Evolutionary conservation across 1,140 invertebrate species (phyloP).

Genomic region (Asobara japonica): DNA sequence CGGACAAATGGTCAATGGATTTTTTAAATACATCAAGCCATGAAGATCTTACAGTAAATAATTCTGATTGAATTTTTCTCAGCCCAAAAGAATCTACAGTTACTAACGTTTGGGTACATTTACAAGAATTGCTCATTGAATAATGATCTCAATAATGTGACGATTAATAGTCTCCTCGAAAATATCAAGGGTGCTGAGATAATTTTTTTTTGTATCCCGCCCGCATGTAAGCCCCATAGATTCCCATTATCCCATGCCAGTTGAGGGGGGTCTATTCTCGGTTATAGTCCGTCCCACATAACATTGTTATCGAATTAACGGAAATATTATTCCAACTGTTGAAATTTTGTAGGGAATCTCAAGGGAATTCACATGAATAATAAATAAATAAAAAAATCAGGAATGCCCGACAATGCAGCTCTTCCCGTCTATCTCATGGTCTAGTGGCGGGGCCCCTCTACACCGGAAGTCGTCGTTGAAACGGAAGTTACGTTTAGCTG

Average conservation of each 20-base stretch:
- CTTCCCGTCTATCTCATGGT: constrained; percentile 29
- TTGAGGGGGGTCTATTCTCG: neutral
- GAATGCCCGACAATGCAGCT: constrained; percentile 28
- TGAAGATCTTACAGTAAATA: no score
- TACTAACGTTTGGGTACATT: neutral
- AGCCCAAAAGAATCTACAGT: no score
- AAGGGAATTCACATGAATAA: neutral
- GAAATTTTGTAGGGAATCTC: neutral
- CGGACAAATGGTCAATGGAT: no score
- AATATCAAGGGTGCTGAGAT: neutral
- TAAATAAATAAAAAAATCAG: neutral
- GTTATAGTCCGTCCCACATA: neutral
- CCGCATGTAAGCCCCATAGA: neutral
- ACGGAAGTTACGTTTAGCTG: constrained; percentile 57
- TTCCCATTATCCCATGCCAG: neutral
- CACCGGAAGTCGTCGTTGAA: constrained; percentile 55
- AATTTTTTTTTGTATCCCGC: neutral
- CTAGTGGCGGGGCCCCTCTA: constrained; percentile 43
- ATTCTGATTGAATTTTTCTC: neutral
- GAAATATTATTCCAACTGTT: neutral
- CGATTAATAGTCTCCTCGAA: neutral
- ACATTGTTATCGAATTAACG: neutral
- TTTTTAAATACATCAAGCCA: no score
- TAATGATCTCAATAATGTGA: neutral
- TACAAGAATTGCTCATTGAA: neutral